phyloP scores from a whole-genome alignment of 2,797 vertebrate species.

The Octomys mimax region DNA sequence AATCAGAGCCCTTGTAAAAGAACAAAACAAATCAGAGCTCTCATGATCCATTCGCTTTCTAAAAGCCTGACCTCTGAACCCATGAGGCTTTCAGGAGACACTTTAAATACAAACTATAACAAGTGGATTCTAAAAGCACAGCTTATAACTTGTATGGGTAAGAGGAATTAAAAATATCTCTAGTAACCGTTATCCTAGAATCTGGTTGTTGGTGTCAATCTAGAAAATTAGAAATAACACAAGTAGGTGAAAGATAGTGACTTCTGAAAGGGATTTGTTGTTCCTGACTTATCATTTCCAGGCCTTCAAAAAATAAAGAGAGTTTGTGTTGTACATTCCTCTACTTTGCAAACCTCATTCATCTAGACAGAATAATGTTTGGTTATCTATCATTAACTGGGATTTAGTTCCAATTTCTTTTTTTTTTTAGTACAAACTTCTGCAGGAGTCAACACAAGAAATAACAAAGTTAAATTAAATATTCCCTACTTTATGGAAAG shows the following conservation, averaged over 20 bases:
- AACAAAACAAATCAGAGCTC: neutral
- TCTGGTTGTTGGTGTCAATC: constrained; percentile 8
- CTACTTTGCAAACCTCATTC: neutral
- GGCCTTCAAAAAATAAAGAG: neutral
- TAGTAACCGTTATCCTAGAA: constrained; percentile 24
- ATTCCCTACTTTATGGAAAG: neutral
- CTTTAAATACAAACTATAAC: neutral
- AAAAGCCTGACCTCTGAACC: neutral
- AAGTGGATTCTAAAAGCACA: neutral
- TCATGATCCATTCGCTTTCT: neutral
- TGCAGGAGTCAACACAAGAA: neutral
- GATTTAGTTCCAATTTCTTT: neutral
- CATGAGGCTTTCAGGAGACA: neutral
- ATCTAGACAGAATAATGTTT: neutral
- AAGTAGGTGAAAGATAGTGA: neutral
- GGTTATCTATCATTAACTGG: constrained; percentile 4
- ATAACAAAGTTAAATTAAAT: constrained; percentile 51
- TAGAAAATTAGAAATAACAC: constrained; percentile 46
- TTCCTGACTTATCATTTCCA: constrained; percentile 17
- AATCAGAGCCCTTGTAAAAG: neutral
- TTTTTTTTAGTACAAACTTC: neutral
- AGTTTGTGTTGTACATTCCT: neutral
- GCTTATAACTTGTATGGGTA: neutral
- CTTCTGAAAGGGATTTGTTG: neutral
- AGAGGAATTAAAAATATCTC: neutral